Base-by-base conservation (phyloP, 2,113 vertebrate species). In the Eudorcas thomsonii region DNA sequence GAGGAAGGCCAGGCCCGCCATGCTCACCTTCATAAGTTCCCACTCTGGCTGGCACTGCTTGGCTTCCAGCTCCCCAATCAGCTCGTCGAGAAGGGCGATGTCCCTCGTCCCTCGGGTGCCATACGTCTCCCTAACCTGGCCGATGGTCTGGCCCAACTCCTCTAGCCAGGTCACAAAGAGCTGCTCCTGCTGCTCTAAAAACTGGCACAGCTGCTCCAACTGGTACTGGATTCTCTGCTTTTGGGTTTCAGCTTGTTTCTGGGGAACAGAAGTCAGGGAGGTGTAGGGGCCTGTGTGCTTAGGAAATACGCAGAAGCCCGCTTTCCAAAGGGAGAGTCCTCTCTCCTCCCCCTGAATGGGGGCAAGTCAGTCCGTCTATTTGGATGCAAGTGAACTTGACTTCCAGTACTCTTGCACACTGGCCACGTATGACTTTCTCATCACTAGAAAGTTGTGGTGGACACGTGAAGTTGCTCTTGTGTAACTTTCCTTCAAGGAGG, bases 1-100 rank as follows among this genome's bases (percentile, higher is more conserved):
- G 4, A n/a, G 26, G 43, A 64, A 10, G 45, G 25, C 81, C 3
- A 1, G 71, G 39, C 0, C 25, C 17, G 17, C 10, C 1, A 0
- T 1, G 14, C 98, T 6, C 17, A 98, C 98, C 98, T 97, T 97
- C 95, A 98, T 71, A 62, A 98, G 96, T 9, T 94, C 33, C 96
- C 97, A 95, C 2, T 81, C 16, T 0, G 98, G 83, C 77, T 98
- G 96, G 85, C n/a, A 23, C 5, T 97, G 94, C 83, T 96, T 98
- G 94, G 94, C 80, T 60, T 98, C 97, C 90, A 97, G 36, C 8
- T 97, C 94, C 2, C 90, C 84, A 45, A 98, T 98, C 12, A 98
- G 91, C 55, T 97, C 0, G 0, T 88, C 45, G 0, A 98, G 97
- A 90, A 95, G 62, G 3, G 97, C 17, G 1, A 98, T 64, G 88